Conservation (phyloP, 2,113 vertebrate genomes). For the Ammodytes marinus region DNA sequence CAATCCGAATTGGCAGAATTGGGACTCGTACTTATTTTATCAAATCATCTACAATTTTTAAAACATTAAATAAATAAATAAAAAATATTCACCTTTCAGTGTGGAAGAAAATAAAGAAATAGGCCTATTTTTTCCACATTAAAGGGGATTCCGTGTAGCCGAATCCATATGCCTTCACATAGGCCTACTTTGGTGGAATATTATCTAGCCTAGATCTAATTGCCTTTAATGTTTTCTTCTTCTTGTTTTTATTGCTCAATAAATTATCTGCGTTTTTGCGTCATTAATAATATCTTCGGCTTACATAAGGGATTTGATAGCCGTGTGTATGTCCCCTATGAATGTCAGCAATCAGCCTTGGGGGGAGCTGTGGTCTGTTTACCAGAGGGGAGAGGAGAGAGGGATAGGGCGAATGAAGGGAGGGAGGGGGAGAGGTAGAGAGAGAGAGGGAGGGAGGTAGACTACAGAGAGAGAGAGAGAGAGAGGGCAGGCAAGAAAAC, state of each 20-base stretch:
- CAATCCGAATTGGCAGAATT: slow-evolving; percentile 48
- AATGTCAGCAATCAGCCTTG: slow-evolving; percentile 85
- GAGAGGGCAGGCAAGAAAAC: slow-evolving; percentile 83
- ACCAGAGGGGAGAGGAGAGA: slow-evolving; percentile 82
- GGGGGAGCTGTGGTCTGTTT: slow-evolving; percentile 88
- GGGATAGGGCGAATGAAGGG: slow-evolving; percentile 75
- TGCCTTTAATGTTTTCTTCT: neutral
- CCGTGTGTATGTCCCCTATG: slow-evolving; percentile 68
- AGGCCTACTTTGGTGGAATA: neutral
- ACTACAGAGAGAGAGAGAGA: slow-evolving; percentile 63
- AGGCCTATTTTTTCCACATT: neutral
- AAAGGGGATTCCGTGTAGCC: slow-evolving; percentile 24
- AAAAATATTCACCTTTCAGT: slow-evolving; percentile 54
- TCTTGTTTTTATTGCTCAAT: neutral
- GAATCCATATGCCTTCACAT: neutral
- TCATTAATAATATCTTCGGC: slow-evolving; percentile 56
- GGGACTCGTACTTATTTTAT: slow-evolving; percentile 29
- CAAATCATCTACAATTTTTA: no score
- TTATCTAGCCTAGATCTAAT: neutral
- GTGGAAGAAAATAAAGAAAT: slow-evolving; percentile 23
- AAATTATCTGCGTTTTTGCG: neutral
- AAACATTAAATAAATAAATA: no score
- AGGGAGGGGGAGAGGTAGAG: slow-evolving; percentile 54
- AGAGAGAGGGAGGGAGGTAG: slow-evolving; percentile 37
- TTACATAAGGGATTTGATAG: slow-evolving; percentile 76